Conservation (phyloP, 2,113 vertebrate genomes). For the Melanocharis versteri region DNA sequence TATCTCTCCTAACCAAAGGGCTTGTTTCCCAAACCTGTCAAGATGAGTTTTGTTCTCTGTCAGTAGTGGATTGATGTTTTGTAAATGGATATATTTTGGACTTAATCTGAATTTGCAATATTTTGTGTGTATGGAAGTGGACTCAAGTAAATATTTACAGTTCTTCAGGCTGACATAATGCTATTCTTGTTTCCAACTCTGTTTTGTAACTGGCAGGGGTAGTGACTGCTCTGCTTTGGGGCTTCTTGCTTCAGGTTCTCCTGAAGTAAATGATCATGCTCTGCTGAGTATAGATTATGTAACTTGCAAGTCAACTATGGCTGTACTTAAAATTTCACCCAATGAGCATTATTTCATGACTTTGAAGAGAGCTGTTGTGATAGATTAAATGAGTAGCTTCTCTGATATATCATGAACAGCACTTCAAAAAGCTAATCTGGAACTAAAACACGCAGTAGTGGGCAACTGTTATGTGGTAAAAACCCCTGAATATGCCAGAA, state of each 20-base stretch:
- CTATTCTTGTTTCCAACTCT: background rate
- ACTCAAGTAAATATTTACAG: background rate
- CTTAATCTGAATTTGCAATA: background rate
- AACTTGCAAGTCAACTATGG: background rate
- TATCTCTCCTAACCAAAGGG: background rate
- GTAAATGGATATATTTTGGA: background rate
- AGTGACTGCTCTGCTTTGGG: background rate
- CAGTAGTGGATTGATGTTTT: background rate
- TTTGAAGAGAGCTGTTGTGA: background rate
- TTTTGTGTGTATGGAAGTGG: background rate
- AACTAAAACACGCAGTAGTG: background rate
- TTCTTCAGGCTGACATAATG: background rate
- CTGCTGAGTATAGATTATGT: background rate
- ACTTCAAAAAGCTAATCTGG: background rate
- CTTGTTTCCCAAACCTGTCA: background rate
- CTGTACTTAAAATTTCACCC: background rate
- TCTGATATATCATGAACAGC: background rate
- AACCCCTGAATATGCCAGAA: background rate
- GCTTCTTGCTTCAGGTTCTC: background rate
- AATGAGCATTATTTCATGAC: background rate
- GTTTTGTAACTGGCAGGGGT: background rate
- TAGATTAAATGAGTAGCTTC: background rate
- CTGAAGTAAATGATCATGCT: background rate
- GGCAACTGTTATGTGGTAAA: background rate
- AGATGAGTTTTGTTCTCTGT: background rate